These are phyloP conservation scores for Agrotis ipsilon DNA, from an alignment of 2,888 invertebrate genomes.

Conservation along the genomic window DNA sequence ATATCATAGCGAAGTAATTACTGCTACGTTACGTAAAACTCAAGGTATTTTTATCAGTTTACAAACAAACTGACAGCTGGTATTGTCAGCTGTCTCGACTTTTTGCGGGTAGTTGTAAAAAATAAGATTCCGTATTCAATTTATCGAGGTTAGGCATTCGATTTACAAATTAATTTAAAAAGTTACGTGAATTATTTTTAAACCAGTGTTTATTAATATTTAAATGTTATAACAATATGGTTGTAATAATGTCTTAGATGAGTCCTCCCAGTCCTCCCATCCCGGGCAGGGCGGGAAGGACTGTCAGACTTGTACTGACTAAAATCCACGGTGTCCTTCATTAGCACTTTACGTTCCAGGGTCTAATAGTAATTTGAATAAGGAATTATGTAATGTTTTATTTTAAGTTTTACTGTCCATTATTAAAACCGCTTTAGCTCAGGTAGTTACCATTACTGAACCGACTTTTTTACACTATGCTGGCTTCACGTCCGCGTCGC, in stretches of 20 bases:
- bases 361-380: not conserved
- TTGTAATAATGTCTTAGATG: not conserved
- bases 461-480: not conserved
- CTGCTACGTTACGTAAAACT: slow-evolving; percentile 34
- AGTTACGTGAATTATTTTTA: slow-evolving; percentile 40
- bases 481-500: no score
- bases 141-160: slow-evolving; percentile 56
- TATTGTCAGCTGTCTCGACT: slow-evolving; percentile 6
- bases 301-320: no score
- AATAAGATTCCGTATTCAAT: slow-evolving; percentile 27
- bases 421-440: no score
- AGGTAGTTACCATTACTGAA: no score
- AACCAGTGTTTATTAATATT: not conserved
- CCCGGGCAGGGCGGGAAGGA: no score
- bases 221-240: not conserved
- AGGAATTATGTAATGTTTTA: no score
- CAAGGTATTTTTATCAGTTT: slow-evolving; percentile 31
- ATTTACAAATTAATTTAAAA: slow-evolving; percentile 43
- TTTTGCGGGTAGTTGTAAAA: slow-evolving; percentile 19
- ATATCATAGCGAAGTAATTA: slow-evolving; percentile 26
- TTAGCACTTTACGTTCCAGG: no score
- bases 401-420: no score
- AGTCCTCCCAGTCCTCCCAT: no score
- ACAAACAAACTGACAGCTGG: slow-evolving; percentile 19
- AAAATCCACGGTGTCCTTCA: no score